Evolutionary conservation across 2,888 invertebrate genomes (phyloP), one percentile per base, ranked within the genome.

Genomic region (Xanthorhoe designata): DNA sequence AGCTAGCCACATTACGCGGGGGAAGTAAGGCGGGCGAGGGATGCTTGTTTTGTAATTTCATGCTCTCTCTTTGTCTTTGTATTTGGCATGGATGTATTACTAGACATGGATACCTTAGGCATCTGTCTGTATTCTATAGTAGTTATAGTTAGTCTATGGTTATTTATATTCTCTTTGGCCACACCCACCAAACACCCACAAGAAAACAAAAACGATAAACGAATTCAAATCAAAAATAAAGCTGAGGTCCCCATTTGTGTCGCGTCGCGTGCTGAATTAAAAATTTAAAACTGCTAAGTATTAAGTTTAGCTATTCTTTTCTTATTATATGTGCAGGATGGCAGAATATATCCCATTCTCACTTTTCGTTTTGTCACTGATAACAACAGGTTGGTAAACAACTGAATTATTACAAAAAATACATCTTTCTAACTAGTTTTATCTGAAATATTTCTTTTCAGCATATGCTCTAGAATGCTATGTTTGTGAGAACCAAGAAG

Each of bases 401-500:
- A 29, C 32, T 4, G 32, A 5, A 24, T 0, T 50, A 38, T 17
- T 7, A 17, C 51, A 52, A 24, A 8, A 17, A 32, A 4, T 17
- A 17, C 3, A 7, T 6, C 6, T 15, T 4, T 6, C 7, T 42
- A 13, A 42, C 1, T 4, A 42, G 3, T 10, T 42, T 2, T 42
- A 42, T 13, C 38, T 42, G 38, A 42, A 13, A 13, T 42, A 42
- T 42, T 13, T 42, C 13, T 13, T 90, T 91, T 60, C 86, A 96
- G 96, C 94, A 78, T 81, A 87, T 81, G 94, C 96, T 72, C 93
- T 99, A 73, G 99, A 99, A 92, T 99, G 99, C 87, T 99, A 99
- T 85, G 98, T 99, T 13, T 99, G 99, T 87, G 95, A 96, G 71
- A 96, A 97, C 78, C 99, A 99, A 92, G 98, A 98, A 74, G 96